phyloP scores from a whole-genome alignment of 2,113 vertebrate genomes.

The Aspiorhynchus laticeps region DNA sequence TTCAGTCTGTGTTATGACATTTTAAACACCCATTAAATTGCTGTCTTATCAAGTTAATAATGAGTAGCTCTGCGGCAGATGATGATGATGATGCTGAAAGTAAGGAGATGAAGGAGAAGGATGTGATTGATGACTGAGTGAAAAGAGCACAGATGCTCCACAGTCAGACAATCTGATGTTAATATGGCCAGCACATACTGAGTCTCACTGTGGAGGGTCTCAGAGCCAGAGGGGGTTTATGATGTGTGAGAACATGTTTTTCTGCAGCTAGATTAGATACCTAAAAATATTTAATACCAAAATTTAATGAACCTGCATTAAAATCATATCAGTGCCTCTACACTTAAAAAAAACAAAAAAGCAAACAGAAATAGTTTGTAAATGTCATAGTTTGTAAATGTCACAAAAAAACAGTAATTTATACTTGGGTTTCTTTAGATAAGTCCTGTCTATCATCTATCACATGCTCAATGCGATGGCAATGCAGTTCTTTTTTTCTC shows the following conservation, averaged over 20 bases:
- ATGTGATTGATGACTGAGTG: not conserved
- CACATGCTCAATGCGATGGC: not conserved
- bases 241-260: not conserved
- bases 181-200: constrained; percentile 8
- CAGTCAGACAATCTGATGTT: constrained; percentile 16
- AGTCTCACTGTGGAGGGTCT: not conserved
- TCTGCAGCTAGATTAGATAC: not conserved
- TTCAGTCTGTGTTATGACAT: constrained; percentile 11
- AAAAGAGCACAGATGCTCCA: constrained; percentile 16
- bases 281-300: not conserved
- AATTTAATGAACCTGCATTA: not conserved
- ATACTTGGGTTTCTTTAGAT: not conserved
- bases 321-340: not conserved
- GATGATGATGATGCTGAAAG: not conserved
- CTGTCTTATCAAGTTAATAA: not conserved
- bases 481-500: not conserved
- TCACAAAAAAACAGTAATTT: not conserved
- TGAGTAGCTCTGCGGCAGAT: not conserved
- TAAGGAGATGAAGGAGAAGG: not conserved
- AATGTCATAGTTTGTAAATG: not conserved
- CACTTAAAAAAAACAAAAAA: not conserved
- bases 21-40: constrained; percentile 31
- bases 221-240: constrained; percentile 19
- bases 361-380: not conserved
- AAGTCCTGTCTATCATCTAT: not conserved